Evolutionary conservation across 2,113 vertebrate species (phyloP).

Genomic region (Cyanoderma ruficeps): DNA sequence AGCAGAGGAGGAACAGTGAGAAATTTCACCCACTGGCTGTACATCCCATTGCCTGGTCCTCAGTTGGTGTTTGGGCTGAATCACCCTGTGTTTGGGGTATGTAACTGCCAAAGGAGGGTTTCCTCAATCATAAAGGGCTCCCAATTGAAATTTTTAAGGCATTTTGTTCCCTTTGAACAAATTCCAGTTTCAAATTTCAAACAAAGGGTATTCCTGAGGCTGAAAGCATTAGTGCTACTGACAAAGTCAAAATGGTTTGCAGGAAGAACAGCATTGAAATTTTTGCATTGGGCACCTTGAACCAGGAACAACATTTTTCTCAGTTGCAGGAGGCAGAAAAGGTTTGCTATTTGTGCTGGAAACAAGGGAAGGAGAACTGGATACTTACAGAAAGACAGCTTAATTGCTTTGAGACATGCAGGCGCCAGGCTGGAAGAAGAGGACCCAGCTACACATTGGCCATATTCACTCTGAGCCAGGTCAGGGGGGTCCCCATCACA

Average conservation of each 20-base stretch:
- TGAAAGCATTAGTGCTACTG: background rate
- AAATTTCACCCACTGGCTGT: background rate
- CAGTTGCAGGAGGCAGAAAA: background rate
- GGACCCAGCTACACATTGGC: no score
- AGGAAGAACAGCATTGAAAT: background rate
- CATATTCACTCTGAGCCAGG: background rate
- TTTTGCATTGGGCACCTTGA: background rate
- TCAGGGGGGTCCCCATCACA: background rate
- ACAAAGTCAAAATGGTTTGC: background rate
- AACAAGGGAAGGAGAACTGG: background rate
- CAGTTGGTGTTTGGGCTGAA: background rate
- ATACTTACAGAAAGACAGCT: background rate
- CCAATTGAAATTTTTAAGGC: background rate
- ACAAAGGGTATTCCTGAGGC: background rate
- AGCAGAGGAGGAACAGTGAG: background rate
- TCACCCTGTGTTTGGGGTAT: background rate
- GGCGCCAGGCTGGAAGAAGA: background rate
- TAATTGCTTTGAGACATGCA: background rate
- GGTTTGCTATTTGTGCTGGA: background rate
- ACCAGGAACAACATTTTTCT: background rate
- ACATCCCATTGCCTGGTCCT: background rate
- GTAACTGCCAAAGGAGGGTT: background rate
- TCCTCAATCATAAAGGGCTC: background rate
- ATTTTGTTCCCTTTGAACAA: background rate
- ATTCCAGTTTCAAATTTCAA: background rate